Percentiles rank a stretch among this genome's conserved stretches.
phyloP scores from a whole-genome alignment of 2,113 vertebrate genomes.

The Hassar affinis region DNA sequence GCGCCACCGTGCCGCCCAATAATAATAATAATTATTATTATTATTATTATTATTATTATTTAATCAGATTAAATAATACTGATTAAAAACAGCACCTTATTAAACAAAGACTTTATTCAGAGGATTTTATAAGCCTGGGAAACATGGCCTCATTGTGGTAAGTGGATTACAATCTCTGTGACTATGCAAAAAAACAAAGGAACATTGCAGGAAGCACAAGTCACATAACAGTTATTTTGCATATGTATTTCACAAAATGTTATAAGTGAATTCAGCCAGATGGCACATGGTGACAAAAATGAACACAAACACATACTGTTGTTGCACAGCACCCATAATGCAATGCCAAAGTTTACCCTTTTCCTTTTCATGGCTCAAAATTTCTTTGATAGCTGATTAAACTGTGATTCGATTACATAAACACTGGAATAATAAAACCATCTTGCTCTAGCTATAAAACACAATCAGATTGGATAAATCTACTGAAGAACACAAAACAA shows the following conservation, averaged over 20 bases:
- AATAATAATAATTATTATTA: no score
- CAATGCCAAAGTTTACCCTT: not conserved
- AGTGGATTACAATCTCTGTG: constrained; percentile 20
- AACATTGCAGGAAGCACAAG: not conserved
- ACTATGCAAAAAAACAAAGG: constrained; percentile 4
- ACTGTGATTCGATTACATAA: not conserved
- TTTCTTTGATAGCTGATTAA: not conserved
- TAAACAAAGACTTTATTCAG: constrained; percentile 40
- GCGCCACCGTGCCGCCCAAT: no score
- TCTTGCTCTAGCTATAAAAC: not conserved
- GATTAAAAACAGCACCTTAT: constrained; percentile 31
- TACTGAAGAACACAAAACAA: not conserved
- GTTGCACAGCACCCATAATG: not conserved
- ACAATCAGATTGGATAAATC: not conserved
- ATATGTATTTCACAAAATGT: not conserved
- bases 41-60: no score
- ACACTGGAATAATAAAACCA: not conserved
- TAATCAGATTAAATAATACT: no score
- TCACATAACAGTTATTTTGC: not conserved
- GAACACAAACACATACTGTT: not conserved
- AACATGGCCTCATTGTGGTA: not conserved
- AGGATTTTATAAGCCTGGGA: constrained; percentile 7
- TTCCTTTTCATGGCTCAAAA: not conserved
- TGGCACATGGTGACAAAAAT: not conserved
- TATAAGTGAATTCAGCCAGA: not conserved